Percentiles rank a stretch among this genome's conserved stretches.
phyloP scores from a whole-genome alignment of 1,140 invertebrate species.

The Brachionus plicatilis region DNA sequence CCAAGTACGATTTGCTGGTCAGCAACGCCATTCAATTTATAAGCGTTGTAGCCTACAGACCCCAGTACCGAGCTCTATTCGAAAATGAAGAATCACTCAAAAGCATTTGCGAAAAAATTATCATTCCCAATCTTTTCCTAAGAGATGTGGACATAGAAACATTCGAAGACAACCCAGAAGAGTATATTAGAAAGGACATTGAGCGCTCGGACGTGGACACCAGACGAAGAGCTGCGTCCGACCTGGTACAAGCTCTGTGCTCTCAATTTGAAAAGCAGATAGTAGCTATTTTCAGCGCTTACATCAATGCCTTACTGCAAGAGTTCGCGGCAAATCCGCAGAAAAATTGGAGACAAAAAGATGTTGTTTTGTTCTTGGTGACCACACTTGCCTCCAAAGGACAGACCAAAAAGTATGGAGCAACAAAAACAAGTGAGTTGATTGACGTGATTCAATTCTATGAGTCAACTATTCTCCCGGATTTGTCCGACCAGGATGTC shows the following conservation, averaged over 20 bases:
- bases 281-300: constrained; percentile 29
- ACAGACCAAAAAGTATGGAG: constrained; percentile 78
- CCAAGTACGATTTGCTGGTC: constrained; percentile 89
- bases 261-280: constrained; percentile 34
- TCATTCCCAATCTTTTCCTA: constrained; percentile 96
- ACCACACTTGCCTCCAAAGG: constrained; percentile 84
- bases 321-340: constrained; percentile 70
- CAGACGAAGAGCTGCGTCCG: constrained; percentile 83
- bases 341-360: constrained; percentile 83
- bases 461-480: constrained; percentile 72
- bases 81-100: constrained; percentile 72
- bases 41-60: constrained; percentile 82
- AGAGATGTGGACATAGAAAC: constrained; percentile 86
- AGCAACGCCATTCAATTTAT: constrained; percentile 92
- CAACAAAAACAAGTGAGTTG: constrained; percentile 79
- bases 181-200: constrained; percentile 91
- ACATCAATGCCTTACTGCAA: constrained; percentile 54
- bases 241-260: constrained; percentile 65
- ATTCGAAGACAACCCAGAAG: constrained; percentile 95
- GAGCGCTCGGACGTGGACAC: constrained; percentile 97
- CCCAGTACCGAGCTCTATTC: constrained; percentile 79
- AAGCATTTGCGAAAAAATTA: constrained; percentile 91
- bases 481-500: constrained; percentile 69
- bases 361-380: constrained; percentile 89
- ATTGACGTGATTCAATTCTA: constrained; percentile 84